Conservation (phyloP, 2,797 vertebrate species). For the Lagodon rhomboides region DNA sequence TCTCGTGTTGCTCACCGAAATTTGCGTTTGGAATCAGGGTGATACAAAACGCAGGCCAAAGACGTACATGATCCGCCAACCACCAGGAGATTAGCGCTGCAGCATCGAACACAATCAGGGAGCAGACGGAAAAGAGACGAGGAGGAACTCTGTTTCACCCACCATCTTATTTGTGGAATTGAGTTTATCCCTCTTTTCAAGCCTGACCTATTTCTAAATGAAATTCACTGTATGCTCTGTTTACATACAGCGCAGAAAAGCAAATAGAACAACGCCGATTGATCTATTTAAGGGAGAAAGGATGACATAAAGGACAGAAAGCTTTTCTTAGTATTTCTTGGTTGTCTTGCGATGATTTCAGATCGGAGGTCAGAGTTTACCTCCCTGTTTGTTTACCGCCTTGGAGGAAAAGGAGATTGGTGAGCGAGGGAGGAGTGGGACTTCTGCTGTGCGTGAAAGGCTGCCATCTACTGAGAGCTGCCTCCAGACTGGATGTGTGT, state of each 20-base stretch:
- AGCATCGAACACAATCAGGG: background rate
- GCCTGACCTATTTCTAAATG: constrained; percentile 10
- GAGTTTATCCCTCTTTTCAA: background rate
- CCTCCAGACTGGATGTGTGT: constrained; percentile 34
- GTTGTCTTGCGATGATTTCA: constrained; percentile 6
- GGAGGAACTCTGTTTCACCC: background rate
- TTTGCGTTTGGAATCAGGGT: background rate
- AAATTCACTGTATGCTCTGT: constrained; percentile 5
- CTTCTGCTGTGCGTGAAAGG: constrained; percentile 52
- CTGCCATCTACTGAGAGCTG: constrained; percentile 75
- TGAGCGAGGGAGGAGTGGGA: background rate
- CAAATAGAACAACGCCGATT: background rate
- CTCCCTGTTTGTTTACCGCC: constrained; percentile 4
- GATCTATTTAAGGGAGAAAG: constrained; percentile 7
- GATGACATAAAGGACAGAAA: constrained; percentile 8
- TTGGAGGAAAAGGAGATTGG: constrained; percentile 12
- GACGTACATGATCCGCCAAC: background rate
- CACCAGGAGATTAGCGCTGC: constrained; percentile 1
- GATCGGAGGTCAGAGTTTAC: background rate
- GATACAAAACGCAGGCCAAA: background rate
- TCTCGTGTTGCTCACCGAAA: background rate
- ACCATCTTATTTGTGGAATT: background rate
- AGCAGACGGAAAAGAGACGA: background rate
- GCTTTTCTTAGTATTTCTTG: background rate
- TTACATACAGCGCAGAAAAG: background rate